Percentiles rank a stretch among this genome's conserved stretches.
These are phyloP conservation scores for Anableps anableps DNA, from an alignment of 2,797 vertebrate species.

Conservation along the genomic window DNA sequence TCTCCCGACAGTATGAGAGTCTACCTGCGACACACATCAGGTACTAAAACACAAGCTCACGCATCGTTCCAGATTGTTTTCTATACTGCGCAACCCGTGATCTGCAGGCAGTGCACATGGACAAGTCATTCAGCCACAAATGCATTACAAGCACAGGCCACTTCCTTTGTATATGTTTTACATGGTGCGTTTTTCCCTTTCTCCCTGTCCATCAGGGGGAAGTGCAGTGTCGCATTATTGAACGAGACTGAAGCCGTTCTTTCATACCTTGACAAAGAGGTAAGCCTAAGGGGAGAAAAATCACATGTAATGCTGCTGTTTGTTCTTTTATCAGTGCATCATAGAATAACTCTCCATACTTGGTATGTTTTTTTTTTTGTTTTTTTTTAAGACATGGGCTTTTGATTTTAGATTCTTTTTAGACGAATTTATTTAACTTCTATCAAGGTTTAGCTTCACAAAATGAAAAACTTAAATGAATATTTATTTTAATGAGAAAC, in stretches of 20 bases:
- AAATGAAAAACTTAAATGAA: background rate
- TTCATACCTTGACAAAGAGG: slow-evolving; percentile 98
- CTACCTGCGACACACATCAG: slow-evolving; percentile 96
- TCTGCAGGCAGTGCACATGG: slow-evolving; percentile 50
- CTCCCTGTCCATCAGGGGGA: slow-evolving; percentile 83
- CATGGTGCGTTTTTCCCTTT: slow-evolving; percentile 27
- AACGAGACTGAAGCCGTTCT: slow-evolving; percentile 96
- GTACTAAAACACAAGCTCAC: slow-evolving; percentile 68
- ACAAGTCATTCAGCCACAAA: slow-evolving; percentile 44
- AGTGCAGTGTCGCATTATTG: slow-evolving; percentile 94
- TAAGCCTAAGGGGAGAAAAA: slow-evolving; percentile 67
- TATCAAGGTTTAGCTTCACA: background rate
- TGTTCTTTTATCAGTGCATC: slow-evolving; percentile 3
- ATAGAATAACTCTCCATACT: background rate
- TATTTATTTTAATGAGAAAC: background rate
- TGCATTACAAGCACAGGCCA: slow-evolving; percentile 15
- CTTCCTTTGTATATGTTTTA: slow-evolving; percentile 55
- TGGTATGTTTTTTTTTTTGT: background rate
- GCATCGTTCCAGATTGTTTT: background rate
- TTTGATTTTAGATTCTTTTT: background rate
- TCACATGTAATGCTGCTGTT: slow-evolving; percentile 1
- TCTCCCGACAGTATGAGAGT: slow-evolving; percentile 96
- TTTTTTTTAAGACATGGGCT: background rate
- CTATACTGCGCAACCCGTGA: background rate
- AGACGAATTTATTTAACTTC: background rate